phyloP scores from a whole-genome alignment of 2,888 invertebrate genomes.

The Hartigia nigra region DNA sequence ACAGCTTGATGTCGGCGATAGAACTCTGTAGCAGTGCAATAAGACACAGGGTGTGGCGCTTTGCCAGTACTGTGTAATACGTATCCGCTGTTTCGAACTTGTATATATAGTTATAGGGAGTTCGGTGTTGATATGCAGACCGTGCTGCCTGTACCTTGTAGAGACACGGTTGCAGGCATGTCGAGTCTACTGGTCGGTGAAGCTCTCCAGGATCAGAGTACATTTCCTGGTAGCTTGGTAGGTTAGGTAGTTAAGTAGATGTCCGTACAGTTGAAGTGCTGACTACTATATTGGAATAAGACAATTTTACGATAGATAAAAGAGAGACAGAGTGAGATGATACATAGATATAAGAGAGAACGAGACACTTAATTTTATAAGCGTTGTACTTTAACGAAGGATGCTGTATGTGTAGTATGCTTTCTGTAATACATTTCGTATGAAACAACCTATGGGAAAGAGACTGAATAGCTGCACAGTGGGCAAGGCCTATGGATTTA shows the following conservation, averaged over 20 bases:
- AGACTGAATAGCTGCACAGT: constrained; percentile 8
- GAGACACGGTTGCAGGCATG: background rate
- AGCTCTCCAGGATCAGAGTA: background rate
- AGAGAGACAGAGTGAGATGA: background rate
- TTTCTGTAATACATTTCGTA: background rate
- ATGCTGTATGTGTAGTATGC: background rate
- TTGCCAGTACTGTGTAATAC: background rate
- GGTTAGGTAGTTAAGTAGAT: background rate
- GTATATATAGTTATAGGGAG: background rate
- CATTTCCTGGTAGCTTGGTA: background rate
- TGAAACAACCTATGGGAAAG: constrained; percentile 3
- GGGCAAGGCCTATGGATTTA: constrained; percentile 44
- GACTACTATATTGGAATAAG: background rate
- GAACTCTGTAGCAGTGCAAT: background rate
- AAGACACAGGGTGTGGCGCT: background rate
- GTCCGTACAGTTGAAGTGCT: background rate
- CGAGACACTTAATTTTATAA: background rate
- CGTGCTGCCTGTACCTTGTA: background rate
- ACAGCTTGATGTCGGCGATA: background rate
- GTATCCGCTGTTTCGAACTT: background rate
- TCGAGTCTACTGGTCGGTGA: background rate
- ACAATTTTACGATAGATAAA: background rate
- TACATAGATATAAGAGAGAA: background rate
- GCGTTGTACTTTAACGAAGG: background rate
- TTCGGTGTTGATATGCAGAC: background rate